A percentile compares a stretch with the other conserved stretches of the same genome.
phyloP scores from a whole-genome alignment of 2,797 vertebrate genomes.

The Cebuella pygmaea region DNA sequence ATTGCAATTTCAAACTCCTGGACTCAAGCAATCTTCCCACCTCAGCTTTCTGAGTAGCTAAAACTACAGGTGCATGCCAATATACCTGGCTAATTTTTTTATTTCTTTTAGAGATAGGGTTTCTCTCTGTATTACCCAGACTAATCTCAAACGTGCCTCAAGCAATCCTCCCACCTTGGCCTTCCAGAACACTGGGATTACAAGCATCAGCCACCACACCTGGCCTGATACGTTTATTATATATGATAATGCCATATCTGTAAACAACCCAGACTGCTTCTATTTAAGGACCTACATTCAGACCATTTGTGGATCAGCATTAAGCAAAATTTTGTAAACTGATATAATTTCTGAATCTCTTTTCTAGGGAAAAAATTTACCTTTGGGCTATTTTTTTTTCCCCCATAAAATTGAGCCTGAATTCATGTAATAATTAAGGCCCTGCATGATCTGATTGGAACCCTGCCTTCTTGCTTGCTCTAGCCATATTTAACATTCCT shows the following conservation, averaged over 20 bases:
- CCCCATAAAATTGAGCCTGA: neutral
- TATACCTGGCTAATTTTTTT: neutral
- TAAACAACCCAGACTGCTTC: neutral
- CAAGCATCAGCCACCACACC: neutral
- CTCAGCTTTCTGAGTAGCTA: neutral
- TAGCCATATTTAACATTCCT: neutral
- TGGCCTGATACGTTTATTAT: neutral
- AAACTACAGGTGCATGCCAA: neutral
- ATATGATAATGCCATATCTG: rapidly evolving
- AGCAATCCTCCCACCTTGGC: neutral
- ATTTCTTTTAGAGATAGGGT: neutral
- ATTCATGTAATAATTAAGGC: neutral
- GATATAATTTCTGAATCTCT: neutral
- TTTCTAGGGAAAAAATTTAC: neutral
- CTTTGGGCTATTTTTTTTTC: neutral
- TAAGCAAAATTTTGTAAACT: neutral
- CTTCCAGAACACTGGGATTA: neutral
- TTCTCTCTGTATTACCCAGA: neutral
- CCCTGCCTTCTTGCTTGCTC: neutral
- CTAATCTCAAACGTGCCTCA: neutral
- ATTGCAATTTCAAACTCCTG: neutral
- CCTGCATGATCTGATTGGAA: neutral
- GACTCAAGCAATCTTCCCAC: neutral
- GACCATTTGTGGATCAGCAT: neutral
- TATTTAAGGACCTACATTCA: neutral